Percentiles rank a stretch among this genome's conserved stretches.
Evolutionary conservation across 2,113 vertebrate species (phyloP).

Genomic region (Regulus satrapa): DNA sequence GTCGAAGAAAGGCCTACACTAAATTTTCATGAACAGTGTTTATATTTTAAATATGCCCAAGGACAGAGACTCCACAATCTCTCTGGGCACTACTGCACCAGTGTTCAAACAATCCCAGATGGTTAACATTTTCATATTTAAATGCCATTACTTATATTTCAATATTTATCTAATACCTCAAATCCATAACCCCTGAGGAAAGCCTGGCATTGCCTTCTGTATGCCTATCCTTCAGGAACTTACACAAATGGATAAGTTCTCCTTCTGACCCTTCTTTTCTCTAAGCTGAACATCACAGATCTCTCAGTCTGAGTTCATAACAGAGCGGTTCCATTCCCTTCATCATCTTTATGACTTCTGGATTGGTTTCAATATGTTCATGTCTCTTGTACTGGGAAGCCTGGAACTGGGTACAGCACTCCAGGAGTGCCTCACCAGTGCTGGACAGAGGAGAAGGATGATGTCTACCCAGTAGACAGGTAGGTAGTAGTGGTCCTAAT

Average conservation of each 20-base stretch:
- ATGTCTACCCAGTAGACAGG: no score
- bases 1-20: neutral
- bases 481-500: neutral
- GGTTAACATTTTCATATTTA: neutral
- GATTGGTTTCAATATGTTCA: neutral
- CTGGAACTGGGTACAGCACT: neutral
- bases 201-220: neutral
- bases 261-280: neutral
- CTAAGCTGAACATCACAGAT: neutral
- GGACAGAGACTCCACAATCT: neutral
- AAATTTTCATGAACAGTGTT: neutral
- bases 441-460: neutral
- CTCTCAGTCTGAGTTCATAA: neutral
- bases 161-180: neutral
- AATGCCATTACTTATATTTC: neutral
- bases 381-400: neutral
- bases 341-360: neutral
- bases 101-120: neutral
- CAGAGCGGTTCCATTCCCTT: neutral
- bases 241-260: rapidly evolving
- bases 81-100: neutral
- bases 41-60: neutral
- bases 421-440: neutral
- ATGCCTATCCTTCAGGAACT: neutral
- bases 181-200: neutral